phyloP scores from a whole-genome alignment of 30 jellyfish, hydroid and myxozoan species.

The Hydractinia symbiolongicarpus region DNA sequence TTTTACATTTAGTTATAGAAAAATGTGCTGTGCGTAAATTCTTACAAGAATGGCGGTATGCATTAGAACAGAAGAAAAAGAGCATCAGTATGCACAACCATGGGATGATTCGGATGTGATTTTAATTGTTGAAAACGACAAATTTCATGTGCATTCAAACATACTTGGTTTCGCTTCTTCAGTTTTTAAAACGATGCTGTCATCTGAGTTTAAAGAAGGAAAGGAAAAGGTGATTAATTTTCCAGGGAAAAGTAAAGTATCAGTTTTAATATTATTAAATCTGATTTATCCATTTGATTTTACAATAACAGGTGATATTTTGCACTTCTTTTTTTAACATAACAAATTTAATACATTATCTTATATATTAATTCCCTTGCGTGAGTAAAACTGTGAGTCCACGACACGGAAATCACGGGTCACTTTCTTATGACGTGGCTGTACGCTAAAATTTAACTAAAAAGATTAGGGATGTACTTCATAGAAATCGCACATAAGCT shows the following conservation, averaged over 20 bases:
- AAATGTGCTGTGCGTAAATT: no score
- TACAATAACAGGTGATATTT: conserved; percentile 6
- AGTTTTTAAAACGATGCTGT: conserved; percentile 23
- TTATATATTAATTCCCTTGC: no score
- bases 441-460: no score
- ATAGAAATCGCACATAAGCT: no score
- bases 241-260: conserved; percentile 8
- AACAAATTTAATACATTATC: no score
- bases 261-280: conserved; percentile 16
- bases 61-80: not conserved
- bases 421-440: no score
- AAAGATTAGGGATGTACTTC: no score
- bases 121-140: conserved; percentile 4
- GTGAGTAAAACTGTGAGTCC: no score
- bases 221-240: not conserved
- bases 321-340: no score
- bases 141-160: conserved; percentile 27
- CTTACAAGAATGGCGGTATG: no score
- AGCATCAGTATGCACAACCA: not conserved
- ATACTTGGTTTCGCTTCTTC: conserved; percentile 32
- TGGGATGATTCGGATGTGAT: conserved; percentile 31
- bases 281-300: conserved; percentile 14
- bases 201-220: conserved; percentile 16
- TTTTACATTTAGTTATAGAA: no score
- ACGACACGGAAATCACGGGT: no score